These are phyloP conservation scores for Zele albiditarsus DNA, from an alignment of 2,888 invertebrate species.

Conservation along the genomic window DNA sequence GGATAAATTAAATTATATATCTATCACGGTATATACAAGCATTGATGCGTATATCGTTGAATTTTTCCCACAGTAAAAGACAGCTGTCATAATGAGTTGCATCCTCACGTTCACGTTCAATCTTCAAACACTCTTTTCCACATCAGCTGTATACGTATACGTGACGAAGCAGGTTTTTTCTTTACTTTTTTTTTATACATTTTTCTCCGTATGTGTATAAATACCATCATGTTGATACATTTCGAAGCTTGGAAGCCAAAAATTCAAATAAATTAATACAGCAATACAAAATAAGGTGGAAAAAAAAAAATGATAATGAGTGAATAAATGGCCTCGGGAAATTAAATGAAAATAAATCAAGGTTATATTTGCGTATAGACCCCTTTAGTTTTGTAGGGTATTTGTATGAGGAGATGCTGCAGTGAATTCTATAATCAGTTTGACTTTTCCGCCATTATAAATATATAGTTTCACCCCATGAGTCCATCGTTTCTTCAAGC, in stretches of 20 bases:
- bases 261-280: no score
- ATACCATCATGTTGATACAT: constrained; percentile 51
- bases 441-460: no score
- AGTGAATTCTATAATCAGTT: no score
- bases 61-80: constrained; percentile 68
- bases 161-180: constrained; percentile 61
- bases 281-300: no score
- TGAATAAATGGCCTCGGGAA: background rate
- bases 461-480: constrained; percentile 36
- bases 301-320: no score
- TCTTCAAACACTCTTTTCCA: constrained; percentile 32
- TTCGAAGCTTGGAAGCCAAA: background rate
- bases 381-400: background rate
- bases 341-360: background rate
- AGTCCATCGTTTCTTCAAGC: constrained; percentile 25
- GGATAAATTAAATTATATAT: constrained; percentile 24
- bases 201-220: constrained; percentile 2
- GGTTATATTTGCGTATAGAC: background rate
- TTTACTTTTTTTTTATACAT: constrained; percentile 10
- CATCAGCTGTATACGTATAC: constrained; percentile 46
- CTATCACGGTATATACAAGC: constrained; percentile 42
- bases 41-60: constrained; percentile 55
- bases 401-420: no score
- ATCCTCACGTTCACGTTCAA: constrained; percentile 66
- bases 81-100: constrained; percentile 73